These are phyloP conservation scores for Chironomus tentans DNA, from an alignment of 2,888 invertebrate species.

Conservation along the genomic window DNA sequence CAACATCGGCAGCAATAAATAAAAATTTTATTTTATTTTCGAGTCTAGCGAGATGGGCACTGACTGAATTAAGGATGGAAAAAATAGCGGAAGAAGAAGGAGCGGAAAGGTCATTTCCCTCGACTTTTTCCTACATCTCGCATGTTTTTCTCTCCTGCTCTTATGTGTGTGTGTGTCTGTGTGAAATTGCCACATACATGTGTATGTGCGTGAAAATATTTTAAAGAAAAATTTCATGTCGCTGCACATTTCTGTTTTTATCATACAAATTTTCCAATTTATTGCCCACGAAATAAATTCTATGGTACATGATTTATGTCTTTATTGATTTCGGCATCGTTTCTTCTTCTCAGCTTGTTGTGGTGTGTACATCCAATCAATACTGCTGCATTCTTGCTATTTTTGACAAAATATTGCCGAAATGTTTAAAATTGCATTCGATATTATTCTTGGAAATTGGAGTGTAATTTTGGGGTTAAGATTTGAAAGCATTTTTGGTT, in stretches of 20 bases:
- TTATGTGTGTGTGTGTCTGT: no score
- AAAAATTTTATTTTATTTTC: background rate
- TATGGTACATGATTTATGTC: background rate
- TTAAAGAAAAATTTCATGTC: background rate
- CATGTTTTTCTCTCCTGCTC: no score
- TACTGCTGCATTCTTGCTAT: no score
- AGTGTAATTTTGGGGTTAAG: no score
- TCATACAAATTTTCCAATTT: background rate
- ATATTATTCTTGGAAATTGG: no score
- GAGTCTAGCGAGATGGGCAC: no score
- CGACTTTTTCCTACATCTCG: background rate
- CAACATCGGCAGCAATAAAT: background rate
- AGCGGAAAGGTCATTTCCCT: constrained; percentile 13
- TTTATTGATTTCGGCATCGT: background rate
- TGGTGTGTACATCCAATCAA: no score
- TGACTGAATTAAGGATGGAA: no score
- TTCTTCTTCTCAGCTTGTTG: background rate
- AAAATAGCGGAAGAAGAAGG: background rate
- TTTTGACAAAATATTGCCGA: no score
- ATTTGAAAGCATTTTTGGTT: no score
- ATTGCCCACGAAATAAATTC: constrained; percentile 1
- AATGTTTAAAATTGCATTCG: no score
- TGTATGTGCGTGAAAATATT: background rate
- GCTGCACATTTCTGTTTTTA: background rate
- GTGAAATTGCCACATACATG: background rate